Base-by-base conservation (phyloP, 2,888 invertebrate species). In the Pristionchus mayeri region DNA sequence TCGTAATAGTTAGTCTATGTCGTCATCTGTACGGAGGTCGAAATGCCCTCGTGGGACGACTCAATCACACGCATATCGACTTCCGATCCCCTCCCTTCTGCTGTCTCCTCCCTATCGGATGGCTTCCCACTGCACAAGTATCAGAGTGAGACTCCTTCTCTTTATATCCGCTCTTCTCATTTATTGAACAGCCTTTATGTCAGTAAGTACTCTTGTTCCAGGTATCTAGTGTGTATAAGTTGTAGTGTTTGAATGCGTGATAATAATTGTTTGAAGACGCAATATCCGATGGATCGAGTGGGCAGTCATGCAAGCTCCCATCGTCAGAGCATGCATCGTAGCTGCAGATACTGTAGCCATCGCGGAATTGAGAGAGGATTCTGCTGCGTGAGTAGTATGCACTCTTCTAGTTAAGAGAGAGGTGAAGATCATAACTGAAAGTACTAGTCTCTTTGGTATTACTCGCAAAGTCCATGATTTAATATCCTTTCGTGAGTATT, bases 251-350 rank as follows among this genome's bases (percentile, higher is more conserved):
- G n/a, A n/a, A n/a, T n/a, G n/a, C n/a, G n/a, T n/a, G 11, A 37
- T 67, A 16, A 67, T 44, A 1, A 24, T 44, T 24, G 44, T 48
- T 76, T 88, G 50, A 78, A 91, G 91, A 63, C 86, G 87, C 16
- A 92, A 92, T 85, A 87, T 92, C 57, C 87, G 91, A 18, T 86
- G 88, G 24, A 87, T 92, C n/a, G 92, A 92, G 86, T 91, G 90
- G 88, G 86, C 91, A 75, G 92, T 92, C 0, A 88, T 92, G 9
- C 92, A 92, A 84, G 92, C 92, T 9, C 92, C 92, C 0, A 90
- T 92, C 50, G 91, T 92, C 54, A 87, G 91, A 7, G 91, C 91
- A n/a, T 81, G 92, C 78, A 89, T 91, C 71, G 88, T 92, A 34
- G 88, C 91, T 78, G 86, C 87, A 6, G 89, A 92, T 84, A 89